Evolutionary conservation across 1,140 invertebrate species (phyloP).

Genomic region (Rhizoglyphus robini): DNA sequence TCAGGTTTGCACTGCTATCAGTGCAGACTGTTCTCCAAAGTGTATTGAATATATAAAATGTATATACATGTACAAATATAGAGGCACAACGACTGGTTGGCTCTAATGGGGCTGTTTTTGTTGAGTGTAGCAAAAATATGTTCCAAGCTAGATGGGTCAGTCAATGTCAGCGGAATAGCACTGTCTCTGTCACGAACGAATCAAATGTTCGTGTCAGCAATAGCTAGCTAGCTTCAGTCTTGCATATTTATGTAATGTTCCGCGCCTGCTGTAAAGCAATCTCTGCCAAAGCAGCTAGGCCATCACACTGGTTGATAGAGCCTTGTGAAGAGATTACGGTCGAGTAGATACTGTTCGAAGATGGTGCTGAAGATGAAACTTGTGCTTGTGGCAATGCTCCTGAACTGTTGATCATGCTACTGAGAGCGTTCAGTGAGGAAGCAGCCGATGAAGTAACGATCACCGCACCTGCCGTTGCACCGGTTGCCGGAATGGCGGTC

Average conservation of each 20-base stretch:
- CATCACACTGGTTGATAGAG: constrained; percentile 15
- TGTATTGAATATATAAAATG: too few relatives aligned
- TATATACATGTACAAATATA: too few relatives aligned
- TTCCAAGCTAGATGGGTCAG: too few relatives aligned
- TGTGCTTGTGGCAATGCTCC: neutral
- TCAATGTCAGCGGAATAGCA: too few relatives aligned
- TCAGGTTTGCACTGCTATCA: too few relatives aligned
- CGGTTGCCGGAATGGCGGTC: neutral
- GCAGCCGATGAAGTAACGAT: neutral
- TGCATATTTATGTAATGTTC: neutral
- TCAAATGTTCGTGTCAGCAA: too few relatives aligned
- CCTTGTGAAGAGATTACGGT: constrained; percentile 1
- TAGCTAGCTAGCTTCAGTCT: too few relatives aligned
- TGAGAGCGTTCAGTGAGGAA: neutral
- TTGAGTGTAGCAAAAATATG: too few relatives aligned
- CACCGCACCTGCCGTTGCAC: neutral
- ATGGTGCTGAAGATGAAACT: constrained; percentile 1
- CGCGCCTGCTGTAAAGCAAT: constrained; percentile 15
- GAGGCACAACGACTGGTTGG: too few relatives aligned
- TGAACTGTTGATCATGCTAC: neutral
- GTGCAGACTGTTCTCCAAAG: too few relatives aligned
- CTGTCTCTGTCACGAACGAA: too few relatives aligned
- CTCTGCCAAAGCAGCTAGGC: constrained; percentile 19
- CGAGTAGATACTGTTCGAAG: neutral
- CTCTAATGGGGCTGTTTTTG: too few relatives aligned